Evolutionary conservation across 2,797 vertebrate genomes (phyloP), one percentile per base, ranked within the genome.

Genomic region (Gymnoscopelus microlampas): DNA sequence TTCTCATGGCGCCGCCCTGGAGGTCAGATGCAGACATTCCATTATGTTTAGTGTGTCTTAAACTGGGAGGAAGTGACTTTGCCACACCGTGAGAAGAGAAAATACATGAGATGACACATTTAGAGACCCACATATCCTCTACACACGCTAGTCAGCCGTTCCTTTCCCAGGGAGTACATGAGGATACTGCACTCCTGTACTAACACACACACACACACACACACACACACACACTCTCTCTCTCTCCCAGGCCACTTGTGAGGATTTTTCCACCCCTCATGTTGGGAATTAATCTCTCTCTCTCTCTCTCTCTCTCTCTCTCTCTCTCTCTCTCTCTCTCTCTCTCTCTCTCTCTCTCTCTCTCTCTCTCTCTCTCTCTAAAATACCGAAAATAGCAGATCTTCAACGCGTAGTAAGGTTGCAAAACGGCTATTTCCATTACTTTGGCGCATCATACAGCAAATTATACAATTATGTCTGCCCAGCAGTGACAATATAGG

Each of bases 161-260:
- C 35, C n/a, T 63, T 74, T 77, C 77, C 74, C 71, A 70, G 79
- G 83, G 78, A 71, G 77, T 77, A 82, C 75, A 87, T 68, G 56
- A 88, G 78, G 39, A 44, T 44, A 44, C 5, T 5, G 32, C 32
- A 35, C 4, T 35, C 32, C 32, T 5, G 5, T 29, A 29, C 35
- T 35, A 69, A 80, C 75, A 87, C 85, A 90, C 85, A 86, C 82
- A 84, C 80, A 82, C 71, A 72, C 74, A 84, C n/a, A n/a, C n/a
- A n/a, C n/a, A n/a, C n/a, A 80, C 75, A 87, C 85, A 90, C n/a
- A 24, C 56, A 44, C 29, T 4, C 7, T 59, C n/a, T 14, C 73
- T 78, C 78, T 76, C 29, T 8, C 35, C 76, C 87, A 89, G 32
- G 32, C 3, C 4, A 35, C 32, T 35, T 29, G 19, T 19, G 19